Evolutionary conservation across 2,797 vertebrate genomes (phyloP).

Genomic region (Echeneis naucrates): DNA sequence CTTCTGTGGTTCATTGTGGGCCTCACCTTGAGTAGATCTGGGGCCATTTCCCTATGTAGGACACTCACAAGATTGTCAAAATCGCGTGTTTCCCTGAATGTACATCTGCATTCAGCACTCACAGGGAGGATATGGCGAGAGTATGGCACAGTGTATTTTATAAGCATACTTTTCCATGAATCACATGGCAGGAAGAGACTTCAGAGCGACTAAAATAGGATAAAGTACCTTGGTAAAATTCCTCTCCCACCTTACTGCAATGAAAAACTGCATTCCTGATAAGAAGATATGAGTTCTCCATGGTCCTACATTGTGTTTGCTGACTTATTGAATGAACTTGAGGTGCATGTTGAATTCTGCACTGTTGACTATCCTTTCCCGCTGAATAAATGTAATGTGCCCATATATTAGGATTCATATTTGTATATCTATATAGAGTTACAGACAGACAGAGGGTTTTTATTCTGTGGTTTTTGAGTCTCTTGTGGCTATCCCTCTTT

Average conservation of each 20-base stretch:
- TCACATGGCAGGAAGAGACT: slow-evolving; percentile 67
- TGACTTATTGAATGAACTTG: slow-evolving; percentile 82
- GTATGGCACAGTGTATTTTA: slow-evolving; percentile 47
- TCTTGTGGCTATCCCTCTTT: slow-evolving; percentile 84
- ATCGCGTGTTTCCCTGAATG: slow-evolving; percentile 9
- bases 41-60: slow-evolving; percentile 76
- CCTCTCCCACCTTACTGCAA: slow-evolving; percentile 75
- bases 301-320: slow-evolving; percentile 70
- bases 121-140: slow-evolving; percentile 16
- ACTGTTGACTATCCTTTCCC: slow-evolving; percentile 65
- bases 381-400: slow-evolving; percentile 73
- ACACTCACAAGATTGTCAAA: slow-evolving; percentile 56
- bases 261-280: slow-evolving; percentile 78
- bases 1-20: slow-evolving; percentile 77
- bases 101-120: slow-evolving; percentile 16
- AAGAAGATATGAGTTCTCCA: slow-evolving; percentile 71
- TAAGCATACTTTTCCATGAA: slow-evolving; percentile 71
- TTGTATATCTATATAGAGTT: slow-evolving; percentile 84
- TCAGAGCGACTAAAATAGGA: slow-evolving; percentile 71
- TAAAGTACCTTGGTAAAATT: slow-evolving; percentile 69
- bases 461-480: slow-evolving; percentile 87
- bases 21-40: slow-evolving; percentile 81
- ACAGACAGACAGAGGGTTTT: slow-evolving; percentile 82
- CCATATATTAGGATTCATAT: slow-evolving; percentile 82
- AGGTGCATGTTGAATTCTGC: slow-evolving; percentile 68